These are phyloP conservation scores for Bradypodion ventrale DNA, from an alignment of 2,797 vertebrate genomes.

Conservation along the genomic window DNA sequence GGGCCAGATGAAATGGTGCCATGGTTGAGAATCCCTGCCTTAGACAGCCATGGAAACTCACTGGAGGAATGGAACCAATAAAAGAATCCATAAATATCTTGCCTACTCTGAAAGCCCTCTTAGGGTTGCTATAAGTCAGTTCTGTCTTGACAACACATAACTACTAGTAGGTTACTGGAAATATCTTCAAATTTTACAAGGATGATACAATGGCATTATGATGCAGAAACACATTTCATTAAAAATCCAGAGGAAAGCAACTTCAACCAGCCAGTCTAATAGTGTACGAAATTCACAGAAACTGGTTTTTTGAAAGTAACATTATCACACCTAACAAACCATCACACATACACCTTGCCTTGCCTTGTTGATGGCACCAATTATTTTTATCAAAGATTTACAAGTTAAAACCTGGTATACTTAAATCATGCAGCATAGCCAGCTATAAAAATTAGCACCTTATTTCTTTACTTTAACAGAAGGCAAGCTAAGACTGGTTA, in stretches of 20 bases:
- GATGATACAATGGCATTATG: neutral
- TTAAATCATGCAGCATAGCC: slow-evolving; percentile 49
- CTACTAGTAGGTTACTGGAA: slow-evolving; percentile 16
- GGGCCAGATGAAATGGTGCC: no score
- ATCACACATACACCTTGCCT: slow-evolving; percentile 38
- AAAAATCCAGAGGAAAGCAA: neutral
- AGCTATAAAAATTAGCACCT: slow-evolving; percentile 52
- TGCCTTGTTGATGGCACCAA: slow-evolving; percentile 44
- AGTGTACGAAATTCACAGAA: slow-evolving; percentile 7
- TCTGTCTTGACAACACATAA: no score
- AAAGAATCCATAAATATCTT: no score
- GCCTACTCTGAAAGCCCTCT: no score
- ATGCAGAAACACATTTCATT: slow-evolving; percentile 11
- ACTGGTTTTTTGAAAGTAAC: slow-evolving; percentile 8
- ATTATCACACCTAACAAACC: slow-evolving; percentile 51
- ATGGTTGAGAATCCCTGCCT: no score
- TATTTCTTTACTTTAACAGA: slow-evolving; percentile 51
- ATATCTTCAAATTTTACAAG: neutral
- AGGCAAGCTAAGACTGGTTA: slow-evolving; percentile 64
- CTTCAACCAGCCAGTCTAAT: neutral
- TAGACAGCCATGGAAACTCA: no score
- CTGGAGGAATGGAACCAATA: no score
- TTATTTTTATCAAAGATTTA: slow-evolving; percentile 64
- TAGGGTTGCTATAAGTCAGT: no score
- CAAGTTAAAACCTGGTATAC: slow-evolving; percentile 48